These are phyloP conservation scores for Steinernema feltiae DNA, from an alignment of 1,140 invertebrate species.

Conservation along the genomic window DNA sequence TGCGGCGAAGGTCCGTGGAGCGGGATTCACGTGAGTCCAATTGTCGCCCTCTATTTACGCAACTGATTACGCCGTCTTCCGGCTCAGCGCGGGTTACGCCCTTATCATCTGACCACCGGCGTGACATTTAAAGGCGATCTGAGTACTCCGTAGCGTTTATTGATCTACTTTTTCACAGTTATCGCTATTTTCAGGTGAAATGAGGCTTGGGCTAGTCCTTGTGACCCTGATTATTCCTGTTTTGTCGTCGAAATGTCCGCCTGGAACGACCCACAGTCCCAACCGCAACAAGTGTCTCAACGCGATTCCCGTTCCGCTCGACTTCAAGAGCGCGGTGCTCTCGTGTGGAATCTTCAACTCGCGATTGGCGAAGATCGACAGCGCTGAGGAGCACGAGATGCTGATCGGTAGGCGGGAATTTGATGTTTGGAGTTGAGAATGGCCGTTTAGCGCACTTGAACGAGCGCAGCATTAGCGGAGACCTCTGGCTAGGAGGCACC, in stretches of 20 bases:
- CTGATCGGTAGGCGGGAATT: background rate
- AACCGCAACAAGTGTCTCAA: background rate
- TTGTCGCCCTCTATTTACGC: too few species aligned
- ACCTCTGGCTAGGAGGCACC: background rate
- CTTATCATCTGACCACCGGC: too few species aligned
- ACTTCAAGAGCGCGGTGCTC: background rate
- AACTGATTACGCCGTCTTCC: too few species aligned
- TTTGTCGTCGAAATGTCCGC: background rate
- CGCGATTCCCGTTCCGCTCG: background rate
- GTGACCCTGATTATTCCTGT: background rate
- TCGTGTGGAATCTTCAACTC: background rate
- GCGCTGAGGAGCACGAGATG: background rate
- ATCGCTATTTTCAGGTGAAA: too few species aligned
- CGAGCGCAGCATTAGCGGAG: background rate
- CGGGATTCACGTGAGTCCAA: too few species aligned
- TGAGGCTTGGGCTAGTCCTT: too few species aligned
- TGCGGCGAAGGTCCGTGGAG: too few species aligned
- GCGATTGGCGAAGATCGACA: background rate
- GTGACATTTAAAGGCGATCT: too few species aligned
- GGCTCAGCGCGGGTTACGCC: too few species aligned
- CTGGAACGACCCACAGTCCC: background rate
- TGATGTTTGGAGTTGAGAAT: too few species aligned
- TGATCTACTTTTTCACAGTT: too few species aligned
- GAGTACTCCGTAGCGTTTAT: too few species aligned
- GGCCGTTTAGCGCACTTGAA: background rate